phyloP scores from a whole-genome alignment of 2,888 invertebrate genomes.

The Salpingus planirostris region DNA sequence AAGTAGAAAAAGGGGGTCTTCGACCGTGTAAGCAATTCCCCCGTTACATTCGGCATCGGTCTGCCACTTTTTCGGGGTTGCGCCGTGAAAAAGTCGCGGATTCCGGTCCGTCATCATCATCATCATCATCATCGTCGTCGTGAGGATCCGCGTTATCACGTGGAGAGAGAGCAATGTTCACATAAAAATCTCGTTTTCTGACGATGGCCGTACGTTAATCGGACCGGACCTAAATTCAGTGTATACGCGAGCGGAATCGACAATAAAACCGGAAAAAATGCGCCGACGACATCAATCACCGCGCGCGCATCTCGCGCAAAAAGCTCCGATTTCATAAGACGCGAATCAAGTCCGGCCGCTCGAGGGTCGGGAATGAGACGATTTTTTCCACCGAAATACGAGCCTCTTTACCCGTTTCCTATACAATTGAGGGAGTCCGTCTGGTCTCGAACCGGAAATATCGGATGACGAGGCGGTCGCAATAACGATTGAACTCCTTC shows the following conservation, averaged over 20 bases:
- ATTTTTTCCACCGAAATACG: too few relatives aligned
- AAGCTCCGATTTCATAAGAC: neutral
- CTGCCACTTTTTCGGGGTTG: slow-evolving; percentile 1
- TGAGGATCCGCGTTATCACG: slow-evolving; percentile 23
- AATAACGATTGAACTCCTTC: slow-evolving; percentile 24
- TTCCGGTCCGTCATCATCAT: slow-evolving; percentile 4
- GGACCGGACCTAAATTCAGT: slow-evolving; percentile 23
- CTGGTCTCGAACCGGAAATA: slow-evolving; percentile 20
- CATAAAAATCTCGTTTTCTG: slow-evolving; percentile 30
- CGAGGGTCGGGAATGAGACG: slow-evolving; percentile 17
- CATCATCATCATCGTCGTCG: too few relatives aligned
- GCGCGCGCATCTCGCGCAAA: neutral
- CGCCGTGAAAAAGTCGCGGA: slow-evolving; percentile 1
- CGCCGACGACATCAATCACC: neutral
- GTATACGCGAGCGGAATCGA: too few relatives aligned
- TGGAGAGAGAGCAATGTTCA: slow-evolving; percentile 27
- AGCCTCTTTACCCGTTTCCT: too few relatives aligned
- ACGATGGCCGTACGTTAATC: slow-evolving; percentile 28
- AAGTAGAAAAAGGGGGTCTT: too few relatives aligned
- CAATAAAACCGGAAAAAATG: too few relatives aligned
- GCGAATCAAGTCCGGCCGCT: slow-evolving; percentile 10
- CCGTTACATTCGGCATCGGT: slow-evolving; percentile 4
- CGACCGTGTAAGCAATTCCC: slow-evolving; percentile 2
- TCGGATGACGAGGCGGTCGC: slow-evolving; percentile 21
- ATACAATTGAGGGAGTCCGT: slow-evolving; percentile 14